Conservation (phyloP, 2,797 vertebrate species). For the Prunella strophiata region DNA sequence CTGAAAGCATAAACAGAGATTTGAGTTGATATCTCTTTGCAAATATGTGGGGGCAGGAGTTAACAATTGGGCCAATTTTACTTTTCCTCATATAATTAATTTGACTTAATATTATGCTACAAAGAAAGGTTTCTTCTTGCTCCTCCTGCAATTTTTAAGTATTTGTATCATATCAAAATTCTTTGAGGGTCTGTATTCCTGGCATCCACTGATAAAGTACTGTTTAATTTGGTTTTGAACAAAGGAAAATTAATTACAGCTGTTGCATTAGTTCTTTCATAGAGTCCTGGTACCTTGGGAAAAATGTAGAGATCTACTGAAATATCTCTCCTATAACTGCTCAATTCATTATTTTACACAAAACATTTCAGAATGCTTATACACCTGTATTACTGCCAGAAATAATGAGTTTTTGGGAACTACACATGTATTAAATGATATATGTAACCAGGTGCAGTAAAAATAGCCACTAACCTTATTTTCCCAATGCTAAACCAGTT, state of each 20-base stretch:
- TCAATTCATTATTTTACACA: background rate
- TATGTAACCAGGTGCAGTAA: background rate
- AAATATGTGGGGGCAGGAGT: background rate
- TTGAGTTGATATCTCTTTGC: background rate
- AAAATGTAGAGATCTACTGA: background rate
- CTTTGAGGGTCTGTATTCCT: background rate
- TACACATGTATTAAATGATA: background rate
- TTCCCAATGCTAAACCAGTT: slow-evolving; percentile 12
- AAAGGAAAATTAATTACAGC: slow-evolving; percentile 41
- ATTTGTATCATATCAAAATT: background rate
- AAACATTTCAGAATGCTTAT: slow-evolving; percentile 12
- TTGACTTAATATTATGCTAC: background rate
- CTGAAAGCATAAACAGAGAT: background rate
- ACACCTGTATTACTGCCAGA: background rate
- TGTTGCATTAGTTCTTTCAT: background rate
- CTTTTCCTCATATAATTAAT: background rate
- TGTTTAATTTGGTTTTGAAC: slow-evolving; percentile 10
- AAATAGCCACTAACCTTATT: background rate
- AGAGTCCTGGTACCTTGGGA: background rate
- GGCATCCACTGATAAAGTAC: background rate
- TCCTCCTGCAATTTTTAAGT: background rate
- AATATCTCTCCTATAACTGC: background rate
- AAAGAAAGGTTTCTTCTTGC: background rate
- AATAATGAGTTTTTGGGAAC: background rate
- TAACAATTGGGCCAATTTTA: background rate